Conservation (phyloP, 2,888 invertebrate species). For the Chymomyza fuscimana region DNA sequence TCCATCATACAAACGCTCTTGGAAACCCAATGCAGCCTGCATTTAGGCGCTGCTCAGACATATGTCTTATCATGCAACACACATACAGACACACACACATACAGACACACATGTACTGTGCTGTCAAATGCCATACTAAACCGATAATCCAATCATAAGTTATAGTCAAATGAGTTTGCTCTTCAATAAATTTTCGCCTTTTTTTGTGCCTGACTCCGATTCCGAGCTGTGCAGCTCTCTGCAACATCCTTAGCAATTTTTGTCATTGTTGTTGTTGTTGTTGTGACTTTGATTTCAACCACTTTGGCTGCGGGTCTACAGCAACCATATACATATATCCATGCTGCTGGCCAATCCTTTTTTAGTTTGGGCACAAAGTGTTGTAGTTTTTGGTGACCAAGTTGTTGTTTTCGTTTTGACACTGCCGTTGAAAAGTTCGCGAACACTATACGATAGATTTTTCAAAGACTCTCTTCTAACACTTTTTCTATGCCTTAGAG, state of each 20-base stretch:
- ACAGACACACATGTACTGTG: constrained; percentile 10
- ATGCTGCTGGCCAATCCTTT: not conserved
- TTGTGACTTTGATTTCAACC: constrained; percentile 29
- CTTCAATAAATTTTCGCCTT: constrained; percentile 67
- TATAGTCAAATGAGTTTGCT: constrained; percentile 74
- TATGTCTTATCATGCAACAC: constrained; percentile 64
- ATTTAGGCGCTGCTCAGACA: constrained; percentile 63
- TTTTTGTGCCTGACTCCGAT: not conserved
- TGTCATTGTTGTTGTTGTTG: constrained; percentile 19
- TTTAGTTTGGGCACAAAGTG: not conserved
- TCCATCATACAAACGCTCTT: no score
- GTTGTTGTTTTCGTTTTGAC: not conserved
- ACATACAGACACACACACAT: constrained; percentile 24
- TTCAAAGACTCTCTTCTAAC: no score
- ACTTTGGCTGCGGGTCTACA: not conserved
- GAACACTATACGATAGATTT: no score
- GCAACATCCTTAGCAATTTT: constrained; percentile 1
- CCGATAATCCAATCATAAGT: constrained; percentile 75
- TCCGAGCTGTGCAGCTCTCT: not conserved
- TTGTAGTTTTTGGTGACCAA: not conserved
- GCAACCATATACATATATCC: not conserved
- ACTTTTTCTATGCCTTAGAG: no score
- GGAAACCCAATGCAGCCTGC: constrained; percentile 48
- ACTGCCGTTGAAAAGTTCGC: no score
- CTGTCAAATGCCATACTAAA: constrained; percentile 74